Percentiles rank a stretch among this genome's conserved stretches.
Conservation (phyloP, 1,140 invertebrate species). For the Leptestheria dahalacensis region DNA sequence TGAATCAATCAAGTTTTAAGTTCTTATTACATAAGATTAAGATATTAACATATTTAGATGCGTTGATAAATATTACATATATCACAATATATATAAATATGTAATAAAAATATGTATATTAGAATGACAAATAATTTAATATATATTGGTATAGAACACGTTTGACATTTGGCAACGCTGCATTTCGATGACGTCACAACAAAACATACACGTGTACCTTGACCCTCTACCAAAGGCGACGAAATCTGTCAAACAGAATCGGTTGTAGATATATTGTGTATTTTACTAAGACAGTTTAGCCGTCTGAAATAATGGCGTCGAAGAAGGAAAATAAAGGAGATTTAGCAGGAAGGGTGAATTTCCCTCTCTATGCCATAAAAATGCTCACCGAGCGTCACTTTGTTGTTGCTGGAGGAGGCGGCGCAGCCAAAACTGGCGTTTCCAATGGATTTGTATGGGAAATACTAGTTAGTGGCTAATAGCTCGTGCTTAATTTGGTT, state of each 20-base stretch:
- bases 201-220: not conserved
- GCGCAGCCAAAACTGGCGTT: slow-evolving; percentile 85
- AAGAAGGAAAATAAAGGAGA: slow-evolving; percentile 4
- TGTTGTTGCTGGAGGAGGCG: slow-evolving; percentile 86
- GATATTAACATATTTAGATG: too few relatives aligned
- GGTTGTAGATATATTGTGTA: not conserved
- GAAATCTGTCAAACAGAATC: not conserved
- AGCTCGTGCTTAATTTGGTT: slow-evolving; percentile 8
- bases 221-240: not conserved
- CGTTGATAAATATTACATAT: too few relatives aligned
- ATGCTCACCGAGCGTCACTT: slow-evolving; percentile 82
- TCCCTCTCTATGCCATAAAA: slow-evolving; percentile 78
- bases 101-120: too few relatives aligned
- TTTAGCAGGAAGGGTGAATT: slow-evolving; percentile 50
- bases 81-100: too few relatives aligned
- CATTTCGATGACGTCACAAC: too few relatives aligned
- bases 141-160: too few relatives aligned
- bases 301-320: not conserved
- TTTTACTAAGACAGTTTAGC: not conserved
- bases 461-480: slow-evolving; percentile 14
- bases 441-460: slow-evolving; percentile 69
- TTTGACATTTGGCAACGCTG: not conserved
- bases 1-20: too few relatives aligned
- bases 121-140: too few relatives aligned
- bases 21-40: too few relatives aligned